phyloP scores from a whole-genome alignment of 2,113 vertebrate species.

The Cervus canadensis region DNA sequence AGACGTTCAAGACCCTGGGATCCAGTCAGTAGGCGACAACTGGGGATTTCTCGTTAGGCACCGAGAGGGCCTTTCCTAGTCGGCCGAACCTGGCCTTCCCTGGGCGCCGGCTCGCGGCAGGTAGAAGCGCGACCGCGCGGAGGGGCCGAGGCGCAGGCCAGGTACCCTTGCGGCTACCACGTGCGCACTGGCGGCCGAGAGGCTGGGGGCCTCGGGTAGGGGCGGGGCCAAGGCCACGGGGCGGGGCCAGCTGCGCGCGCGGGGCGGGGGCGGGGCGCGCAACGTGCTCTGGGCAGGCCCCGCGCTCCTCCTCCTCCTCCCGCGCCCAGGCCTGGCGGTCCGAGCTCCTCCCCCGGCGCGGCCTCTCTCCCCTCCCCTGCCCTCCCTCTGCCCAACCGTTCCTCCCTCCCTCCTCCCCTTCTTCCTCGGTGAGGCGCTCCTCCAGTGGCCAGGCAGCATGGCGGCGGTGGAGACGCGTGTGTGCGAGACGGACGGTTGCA shows the following conservation, averaged over 20 bases:
- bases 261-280: not conserved
- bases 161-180: fast-evolving
- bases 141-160: fast-evolving
- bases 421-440: too few species aligned
- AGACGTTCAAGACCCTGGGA: not conserved
- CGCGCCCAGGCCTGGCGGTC: not conserved
- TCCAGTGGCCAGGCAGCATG: too few species aligned
- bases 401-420: too few species aligned
- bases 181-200: not conserved
- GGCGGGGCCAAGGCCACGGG: not conserved
- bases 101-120: fast-evolving
- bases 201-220: too few species aligned
- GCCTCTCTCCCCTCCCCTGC: too few species aligned
- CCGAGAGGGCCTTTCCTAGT: not conserved
- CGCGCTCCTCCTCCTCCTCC: not conserved
- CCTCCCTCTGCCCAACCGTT: too few species aligned
- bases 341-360: too few species aligned
- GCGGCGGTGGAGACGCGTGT: constrained; percentile 82
- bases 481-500: constrained; percentile 94
- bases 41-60: too few species aligned
- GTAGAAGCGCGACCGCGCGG: fast-evolving
- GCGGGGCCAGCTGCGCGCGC: not conserved
- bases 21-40: not conserved
- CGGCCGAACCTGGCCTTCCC: not conserved
- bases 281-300: not conserved